Evolutionary conservation across 2,888 invertebrate genomes (phyloP), one percentile per base, ranked within the genome.

Genomic region (Leptinotarsa peninsularis): DNA sequence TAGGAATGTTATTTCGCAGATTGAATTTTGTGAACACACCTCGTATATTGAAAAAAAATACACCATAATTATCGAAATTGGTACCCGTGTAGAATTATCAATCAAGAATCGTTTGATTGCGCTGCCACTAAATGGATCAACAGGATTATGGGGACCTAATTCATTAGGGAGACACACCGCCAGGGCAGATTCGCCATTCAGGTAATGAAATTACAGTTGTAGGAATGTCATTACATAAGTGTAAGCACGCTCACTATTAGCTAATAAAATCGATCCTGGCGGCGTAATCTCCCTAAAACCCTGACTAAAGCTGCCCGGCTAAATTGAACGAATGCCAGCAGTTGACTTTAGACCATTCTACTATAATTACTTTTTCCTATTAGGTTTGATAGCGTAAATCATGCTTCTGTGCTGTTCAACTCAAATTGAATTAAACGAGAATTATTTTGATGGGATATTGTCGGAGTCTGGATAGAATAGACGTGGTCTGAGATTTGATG

Each of bases 151-250:
- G 79, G 80, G 77, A 79, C 77, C 80, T 81, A 82, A 83, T 84
- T 85, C 84, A 85, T 87, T 86, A 85, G 85, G 85, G 85, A 85
- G 85, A 85, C 83, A 84, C 85, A 84, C 85, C 84, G 83, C 82
- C 82, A 81, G 82, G 84, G 84, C 85, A 85, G 87, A 87, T 87
- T 87, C 86, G 87, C 86, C 86, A 86, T 86, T 83, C 86, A 85
- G 86, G 86, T 88, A 88, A 88, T 87, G 86, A 86, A 87, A 87
- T 87, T 87, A 87, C 86, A 86, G 85, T 84, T 86, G 86, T 87
- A 87, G 86, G 85, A 87, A 87, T 86, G 87, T 87, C 87, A 87
- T 87, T 87, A 87, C 87, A 86, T 86, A 86, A 87, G 86, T 87
- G 86, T 87, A 86, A 86, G 86, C 86, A 85, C 85, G 85, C 86